These are phyloP conservation scores for Machimus atricapillus DNA, from an alignment of 2,888 invertebrate species.

Conservation along the genomic window DNA sequence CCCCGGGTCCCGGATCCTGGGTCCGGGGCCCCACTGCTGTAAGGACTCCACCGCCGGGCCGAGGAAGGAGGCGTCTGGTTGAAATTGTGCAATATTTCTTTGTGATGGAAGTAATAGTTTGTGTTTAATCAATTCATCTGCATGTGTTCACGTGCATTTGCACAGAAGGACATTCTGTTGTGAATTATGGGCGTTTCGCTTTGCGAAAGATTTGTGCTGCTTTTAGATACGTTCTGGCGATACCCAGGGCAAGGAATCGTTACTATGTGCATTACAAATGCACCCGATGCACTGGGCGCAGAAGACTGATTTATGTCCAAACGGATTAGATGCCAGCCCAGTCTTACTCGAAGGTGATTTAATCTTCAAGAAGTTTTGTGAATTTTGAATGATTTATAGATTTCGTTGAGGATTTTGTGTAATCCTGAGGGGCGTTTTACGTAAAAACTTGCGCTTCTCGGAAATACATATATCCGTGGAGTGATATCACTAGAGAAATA, in stretches of 20 bases:
- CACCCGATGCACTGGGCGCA: background rate
- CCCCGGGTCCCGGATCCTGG: background rate
- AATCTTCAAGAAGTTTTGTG: background rate
- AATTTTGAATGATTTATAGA: background rate
- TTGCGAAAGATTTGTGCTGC: constrained; percentile 36
- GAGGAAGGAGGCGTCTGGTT: constrained; percentile 13
- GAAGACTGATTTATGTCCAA: constrained; percentile 29
- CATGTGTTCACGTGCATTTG: constrained; percentile 39
- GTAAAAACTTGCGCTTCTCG: background rate
- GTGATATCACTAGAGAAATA: background rate
- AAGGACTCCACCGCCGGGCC: background rate
- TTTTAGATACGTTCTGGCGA: constrained; percentile 17
- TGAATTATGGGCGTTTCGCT: constrained; percentile 39
- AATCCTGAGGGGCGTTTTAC: background rate
- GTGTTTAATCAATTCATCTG: constrained; percentile 47
- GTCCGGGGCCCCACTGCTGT: background rate
- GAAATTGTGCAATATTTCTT: constrained; percentile 46
- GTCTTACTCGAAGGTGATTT: background rate
- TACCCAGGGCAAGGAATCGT: constrained; percentile 13
- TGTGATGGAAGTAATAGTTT: constrained; percentile 47
- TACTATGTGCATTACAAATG: background rate
- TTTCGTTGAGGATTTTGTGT: background rate
- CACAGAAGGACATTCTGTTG: constrained; percentile 37
- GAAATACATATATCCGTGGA: background rate
- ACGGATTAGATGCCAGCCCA: background rate